Evolutionary conservation across 2,797 vertebrate genomes (phyloP).

Genomic region (Fringilla coelebs): DNA sequence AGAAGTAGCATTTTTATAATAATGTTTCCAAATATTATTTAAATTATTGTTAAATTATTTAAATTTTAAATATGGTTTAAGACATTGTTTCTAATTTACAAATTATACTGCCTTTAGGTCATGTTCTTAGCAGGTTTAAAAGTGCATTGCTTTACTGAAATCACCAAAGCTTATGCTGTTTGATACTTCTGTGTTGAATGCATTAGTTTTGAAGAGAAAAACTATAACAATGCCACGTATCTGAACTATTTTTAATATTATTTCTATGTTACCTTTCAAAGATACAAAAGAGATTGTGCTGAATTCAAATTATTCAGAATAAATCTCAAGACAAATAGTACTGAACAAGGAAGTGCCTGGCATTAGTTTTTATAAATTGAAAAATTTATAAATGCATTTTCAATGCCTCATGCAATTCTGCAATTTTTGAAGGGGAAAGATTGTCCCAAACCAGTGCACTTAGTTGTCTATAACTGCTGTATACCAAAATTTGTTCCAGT

Average conservation of each 20-base stretch:
- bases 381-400: background rate
- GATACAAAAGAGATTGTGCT: background rate
- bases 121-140: background rate
- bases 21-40: background rate
- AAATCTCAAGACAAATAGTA: background rate
- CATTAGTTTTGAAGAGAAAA: background rate
- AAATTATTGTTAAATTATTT: background rate
- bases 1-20: background rate
- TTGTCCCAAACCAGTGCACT: background rate
- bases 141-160: background rate
- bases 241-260: background rate
- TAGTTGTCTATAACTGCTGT: background rate
- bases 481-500: background rate
- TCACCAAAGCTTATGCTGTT: background rate
- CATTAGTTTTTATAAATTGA: background rate
- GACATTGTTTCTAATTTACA: background rate
- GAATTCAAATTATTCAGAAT: background rate
- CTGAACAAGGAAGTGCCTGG: background rate
- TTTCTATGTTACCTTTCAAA: background rate
- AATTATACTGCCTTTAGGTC: background rate
- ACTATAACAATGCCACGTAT: background rate
- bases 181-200: background rate
- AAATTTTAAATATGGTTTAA: background rate
- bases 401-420: background rate
- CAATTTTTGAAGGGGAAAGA: background rate